Evolutionary conservation across 2,888 invertebrate genomes (phyloP), one percentile per base, ranked within the genome.

Genomic region (Chaitophorus viminalis): DNA sequence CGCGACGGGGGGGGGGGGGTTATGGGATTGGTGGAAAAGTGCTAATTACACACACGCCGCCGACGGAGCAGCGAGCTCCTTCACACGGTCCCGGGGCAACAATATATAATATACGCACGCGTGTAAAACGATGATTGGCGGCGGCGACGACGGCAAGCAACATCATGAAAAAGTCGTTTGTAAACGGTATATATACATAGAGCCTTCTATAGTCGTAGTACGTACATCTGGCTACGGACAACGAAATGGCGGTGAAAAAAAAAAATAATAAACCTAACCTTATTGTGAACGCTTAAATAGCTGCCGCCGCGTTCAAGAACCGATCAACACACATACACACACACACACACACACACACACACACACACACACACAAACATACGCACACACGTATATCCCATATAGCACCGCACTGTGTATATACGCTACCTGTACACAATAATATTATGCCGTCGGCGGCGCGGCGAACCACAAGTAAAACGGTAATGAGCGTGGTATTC

Each of bases 151-250:
- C n/a, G n/a, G n/a, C n/a, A n/a, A n/a, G 77, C 70, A 78, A 70
- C 70, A 21, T 78, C 60, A 87, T 87, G 79, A 87, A 87, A 87
- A 79, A 87, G 86, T 87, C 86, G 86, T 87, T 87, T 87, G 86
- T 87, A 87, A 87, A 79, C 74, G 72, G 72, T 75, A 68, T n/a
- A n/a, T n/a, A n/a, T 39, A 6, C n/a, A 14, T 4, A 65, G 18
- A 54, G 9, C 36, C 46, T 14, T 46, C 46, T 46, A 14, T 36
- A 36, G 36, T n/a, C n/a, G n/a, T n/a, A n/a, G 11, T 46, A 9
- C 18, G 21, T 25, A 52, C 70, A 29, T 29, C 36, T 72, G 54
- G 39, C 70, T 46, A 60, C 60, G 60, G 74, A 33, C 36, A 74
- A 83, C 74, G 4, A 60, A 60, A 83, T 82, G 39, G 75, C 54